Percentiles rank a stretch among this genome's conserved stretches.
These are phyloP conservation scores for Brachionus plicatilis DNA, from an alignment of 1,140 invertebrate species.

Conservation along the genomic window DNA sequence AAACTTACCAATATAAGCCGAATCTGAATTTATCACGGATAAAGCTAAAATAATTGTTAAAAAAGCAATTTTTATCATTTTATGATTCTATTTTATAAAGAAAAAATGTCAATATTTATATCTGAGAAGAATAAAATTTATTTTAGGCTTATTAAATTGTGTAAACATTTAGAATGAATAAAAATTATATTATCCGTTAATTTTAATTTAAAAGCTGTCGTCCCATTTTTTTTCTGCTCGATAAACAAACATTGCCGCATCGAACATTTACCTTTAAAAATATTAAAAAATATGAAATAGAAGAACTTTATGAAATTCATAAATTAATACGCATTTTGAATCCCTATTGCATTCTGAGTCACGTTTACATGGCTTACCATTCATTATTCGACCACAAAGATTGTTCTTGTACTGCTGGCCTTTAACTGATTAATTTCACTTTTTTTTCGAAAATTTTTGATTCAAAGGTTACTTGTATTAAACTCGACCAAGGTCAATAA, in stretches of 20 bases:
- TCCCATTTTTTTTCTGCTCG: not conserved
- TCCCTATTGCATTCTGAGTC: not conserved
- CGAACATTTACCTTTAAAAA: not conserved
- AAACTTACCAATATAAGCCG: not conserved
- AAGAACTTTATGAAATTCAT: not conserved
- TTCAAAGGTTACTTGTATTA: not conserved
- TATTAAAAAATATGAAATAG: not conserved
- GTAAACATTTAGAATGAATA: not conserved
- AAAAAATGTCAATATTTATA: not conserved
- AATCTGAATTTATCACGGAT: not conserved
- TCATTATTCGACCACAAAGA: not conserved
- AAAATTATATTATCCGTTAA: not conserved
- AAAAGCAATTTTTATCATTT: not conserved
- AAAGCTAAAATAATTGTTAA: not conserved
- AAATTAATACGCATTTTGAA: not conserved
- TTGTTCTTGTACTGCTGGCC: not conserved
- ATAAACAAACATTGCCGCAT: slow-evolving; percentile 2
- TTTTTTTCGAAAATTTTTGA: not conserved
- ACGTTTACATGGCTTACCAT: not conserved
- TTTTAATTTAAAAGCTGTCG: not conserved
- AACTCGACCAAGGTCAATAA: not conserved
- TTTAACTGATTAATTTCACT: not conserved
- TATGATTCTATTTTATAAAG: not conserved
- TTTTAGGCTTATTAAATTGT: not conserved
- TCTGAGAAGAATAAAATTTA: not conserved